Base-by-base conservation (phyloP, 2,797 vertebrate species). In the Sardinella longiceps region DNA sequence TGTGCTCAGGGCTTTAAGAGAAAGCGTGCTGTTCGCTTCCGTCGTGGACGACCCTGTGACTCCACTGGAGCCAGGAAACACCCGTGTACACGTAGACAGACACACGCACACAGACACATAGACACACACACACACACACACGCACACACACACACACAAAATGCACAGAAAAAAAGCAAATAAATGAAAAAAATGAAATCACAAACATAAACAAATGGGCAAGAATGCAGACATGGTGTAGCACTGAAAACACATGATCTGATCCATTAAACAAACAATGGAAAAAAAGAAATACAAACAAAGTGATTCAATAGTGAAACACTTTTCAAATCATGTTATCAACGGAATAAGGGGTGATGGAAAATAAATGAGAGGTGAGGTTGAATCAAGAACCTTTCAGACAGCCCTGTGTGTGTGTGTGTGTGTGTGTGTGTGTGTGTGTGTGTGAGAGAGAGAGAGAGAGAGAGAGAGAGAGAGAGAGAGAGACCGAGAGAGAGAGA, bases 1-100 rank as follows among this genome's bases (percentile, higher is more conserved):
- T 88, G 82, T 92, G 91, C 84, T 95, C 94, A 96, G 89, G 94
- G 94, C 93, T 96, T 95, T 95, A 96, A 95, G 88, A 92, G 95
- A 94, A 95, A 95, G 89, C 95, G 95, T 14, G 94, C 93, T 37
- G 94, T 95, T 92, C 95, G 93, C 94, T 94, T 95, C 92, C 95
- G 93, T 74, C 94, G 91, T 28, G 94, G 94, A 58, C 95, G 94
- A 88, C 93, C 94, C 88, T 95, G 90, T 84, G 85, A 84, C 74
- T 95, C 94, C 89, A 93, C 95, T 95, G 93, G 83, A 92, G 86
- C 82, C 15, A 83, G 70, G 70, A 77, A 77, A 23, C 70, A 77
- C 18, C 20, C 66, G 90, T 81, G 89, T 77, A 84, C 83, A 56
- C 83, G 80, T 74, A 88, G 85, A 87, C 50, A 80, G 46, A 80